A percentile compares a stretch with the other conserved stretches of the same genome.
Evolutionary conservation across 2,113 vertebrate species (phyloP).

Genomic region (Piprites chloris): DNA sequence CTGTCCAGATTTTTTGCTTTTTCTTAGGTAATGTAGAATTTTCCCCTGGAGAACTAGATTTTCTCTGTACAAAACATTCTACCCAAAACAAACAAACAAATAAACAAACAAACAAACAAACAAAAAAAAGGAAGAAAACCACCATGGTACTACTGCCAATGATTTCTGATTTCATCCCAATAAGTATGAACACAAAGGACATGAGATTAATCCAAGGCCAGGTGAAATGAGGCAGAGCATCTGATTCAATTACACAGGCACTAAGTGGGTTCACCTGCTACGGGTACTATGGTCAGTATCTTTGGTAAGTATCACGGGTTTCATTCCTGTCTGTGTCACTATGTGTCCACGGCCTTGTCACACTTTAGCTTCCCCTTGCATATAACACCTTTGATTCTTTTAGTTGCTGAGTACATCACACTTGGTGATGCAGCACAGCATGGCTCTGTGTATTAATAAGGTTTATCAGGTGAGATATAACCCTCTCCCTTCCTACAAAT

Average conservation of each 20-base stretch:
- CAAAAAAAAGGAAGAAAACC: not conserved
- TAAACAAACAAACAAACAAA: rapidly evolving
- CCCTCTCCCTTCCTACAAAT: not conserved
- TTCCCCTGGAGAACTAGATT: not conserved
- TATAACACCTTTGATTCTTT: not conserved
- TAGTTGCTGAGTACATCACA: not conserved
- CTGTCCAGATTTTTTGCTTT: not conserved
- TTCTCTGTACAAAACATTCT: not conserved
- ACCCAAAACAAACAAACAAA: not conserved
- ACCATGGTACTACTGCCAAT: not conserved
- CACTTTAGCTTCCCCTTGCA: not conserved
- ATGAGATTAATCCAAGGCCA: not conserved
- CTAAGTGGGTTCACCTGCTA: not conserved
- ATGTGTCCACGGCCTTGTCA: not conserved
- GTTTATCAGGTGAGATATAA: not conserved
- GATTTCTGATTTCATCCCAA: not conserved
- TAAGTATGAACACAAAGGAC: not conserved
- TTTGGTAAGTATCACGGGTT: not conserved
- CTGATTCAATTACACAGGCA: not conserved
- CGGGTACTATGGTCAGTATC: not conserved
- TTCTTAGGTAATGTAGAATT: not conserved
- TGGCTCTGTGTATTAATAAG: not conserved
- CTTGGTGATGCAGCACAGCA: not conserved
- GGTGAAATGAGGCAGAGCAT: not conserved
- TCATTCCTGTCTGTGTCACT: not conserved